Base-by-base conservation (phyloP, 2,113 vertebrate species). In the Hepsetus odoe region DNA sequence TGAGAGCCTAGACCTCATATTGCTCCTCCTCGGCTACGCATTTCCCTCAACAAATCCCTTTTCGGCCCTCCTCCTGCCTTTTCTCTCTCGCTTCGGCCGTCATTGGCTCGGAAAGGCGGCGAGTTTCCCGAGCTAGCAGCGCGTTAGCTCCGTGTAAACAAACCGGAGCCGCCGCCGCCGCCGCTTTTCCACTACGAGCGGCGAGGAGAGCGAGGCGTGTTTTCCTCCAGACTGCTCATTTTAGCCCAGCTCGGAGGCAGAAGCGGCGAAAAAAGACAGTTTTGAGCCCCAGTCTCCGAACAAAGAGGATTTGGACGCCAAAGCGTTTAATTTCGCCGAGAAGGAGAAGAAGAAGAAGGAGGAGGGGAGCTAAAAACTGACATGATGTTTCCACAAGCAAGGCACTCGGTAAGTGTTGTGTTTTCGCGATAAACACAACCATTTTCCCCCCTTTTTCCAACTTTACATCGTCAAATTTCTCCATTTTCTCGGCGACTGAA, bases 361-460 rank as follows among this genome's bases (percentile, higher is more conserved):
- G 77, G 82, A 82, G 79, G 75, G n/a, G 74, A 72, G 66, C 38
- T 85, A 78, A 84, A 79, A 86, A 79, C 79, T 93, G 93, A 93
- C 92, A 93, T 94, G 93, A 94, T 94, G 93, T 94, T 94, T 94
- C 93, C 93, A 92, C 92, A 92, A 91, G 90, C 93, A 26, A 93
- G 93, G 83, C 93, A 94, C 90, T 91, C 92, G 92, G 93, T 94
- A 82, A 92, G 93, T 90, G 67, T 42, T 12, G 56, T n/a, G 20
- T 38, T 65, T 11, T 30, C 12, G 38, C 38, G 5, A 40, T 40
- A 46, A n/a, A n/a, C n/a, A n/a, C n/a, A n/a, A n/a, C n/a, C n/a
- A n/a, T n/a, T n/a, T n/a, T n/a, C n/a, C n/a, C n/a, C n/a, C n/a
- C n/a, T n/a, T n/a, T n/a, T n/a, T n/a, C n/a, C n/a, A n/a, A n/a